Conservation (phyloP, 23 tunicate species). For the Corella eumyota region DNA sequence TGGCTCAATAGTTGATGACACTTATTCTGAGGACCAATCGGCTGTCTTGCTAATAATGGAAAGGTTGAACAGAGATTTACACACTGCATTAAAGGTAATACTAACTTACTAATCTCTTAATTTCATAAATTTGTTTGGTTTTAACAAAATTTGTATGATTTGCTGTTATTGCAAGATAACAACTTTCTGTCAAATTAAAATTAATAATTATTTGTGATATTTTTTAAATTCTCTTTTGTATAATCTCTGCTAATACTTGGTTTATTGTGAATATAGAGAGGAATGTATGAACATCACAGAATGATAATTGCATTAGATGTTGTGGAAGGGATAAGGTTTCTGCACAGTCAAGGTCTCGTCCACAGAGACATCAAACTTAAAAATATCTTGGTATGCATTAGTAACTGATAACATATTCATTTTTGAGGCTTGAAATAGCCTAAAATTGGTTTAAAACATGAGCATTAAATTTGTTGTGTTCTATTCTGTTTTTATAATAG, state of each 20-base stretch:
- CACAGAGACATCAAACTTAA: conserved; percentile 79
- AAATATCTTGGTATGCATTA: conserved; percentile 56
- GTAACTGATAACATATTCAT: too few relatives aligned
- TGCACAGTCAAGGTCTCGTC: conserved; percentile 78
- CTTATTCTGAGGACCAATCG: conserved; percentile 37
- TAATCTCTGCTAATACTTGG: too few relatives aligned
- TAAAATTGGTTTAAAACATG: too few relatives aligned
- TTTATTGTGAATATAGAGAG: conserved; percentile 19
- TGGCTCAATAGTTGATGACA: conserved; percentile 65
- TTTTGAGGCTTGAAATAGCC: too few relatives aligned
- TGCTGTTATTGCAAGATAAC: too few relatives aligned
- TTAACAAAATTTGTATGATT: too few relatives aligned
- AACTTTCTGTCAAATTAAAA: too few relatives aligned
- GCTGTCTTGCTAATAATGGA: conserved; percentile 79
- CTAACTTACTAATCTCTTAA: background rate
- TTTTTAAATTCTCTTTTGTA: too few relatives aligned
- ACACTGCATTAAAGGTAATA: conserved; percentile 40
- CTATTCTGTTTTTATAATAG: too few relatives aligned
- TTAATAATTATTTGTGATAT: too few relatives aligned
- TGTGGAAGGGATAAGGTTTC: conserved; percentile 53
- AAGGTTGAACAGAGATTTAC: conserved; percentile 45
- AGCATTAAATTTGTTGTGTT: too few relatives aligned
- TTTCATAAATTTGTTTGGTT: too few relatives aligned
- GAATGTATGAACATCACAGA: conserved; percentile 27
- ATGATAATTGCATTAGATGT: conserved; percentile 68